Evolutionary conservation across 2,888 invertebrate genomes (phyloP).

Genomic region (Phragmatobia fuliginosa): DNA sequence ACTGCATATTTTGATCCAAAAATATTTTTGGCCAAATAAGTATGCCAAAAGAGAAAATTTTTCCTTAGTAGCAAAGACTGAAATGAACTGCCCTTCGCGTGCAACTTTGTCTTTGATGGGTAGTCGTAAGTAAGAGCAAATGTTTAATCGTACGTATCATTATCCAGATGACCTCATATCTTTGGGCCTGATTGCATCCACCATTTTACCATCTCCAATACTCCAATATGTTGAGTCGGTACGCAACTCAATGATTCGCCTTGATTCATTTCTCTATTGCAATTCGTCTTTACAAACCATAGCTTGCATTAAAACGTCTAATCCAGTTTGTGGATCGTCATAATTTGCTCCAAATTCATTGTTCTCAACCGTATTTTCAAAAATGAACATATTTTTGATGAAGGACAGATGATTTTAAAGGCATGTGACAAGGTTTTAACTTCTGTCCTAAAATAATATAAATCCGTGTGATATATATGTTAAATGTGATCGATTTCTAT

Average conservation of each 20-base stretch:
- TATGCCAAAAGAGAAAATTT: conserved; percentile 75
- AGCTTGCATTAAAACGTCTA: conserved; percentile 95
- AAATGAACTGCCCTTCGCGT: conserved; percentile 89
- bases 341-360: conserved; percentile 80
- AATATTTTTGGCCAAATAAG: conserved; percentile 86
- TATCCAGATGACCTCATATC: conserved; percentile 89
- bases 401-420: conserved; percentile 91
- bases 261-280: conserved; percentile 91
- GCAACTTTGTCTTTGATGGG: conserved; percentile 90
- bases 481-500: too few relatives aligned
- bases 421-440: conserved; percentile 59
- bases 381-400: conserved; percentile 76
- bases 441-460: conserved; percentile 65
- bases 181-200: conserved; percentile 89
- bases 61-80: conserved; percentile 91
- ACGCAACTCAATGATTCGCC: conserved; percentile 91
- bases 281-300: conserved; percentile 90
- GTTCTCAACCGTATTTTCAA: conserved; percentile 19
- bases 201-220: conserved; percentile 93
- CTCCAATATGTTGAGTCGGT: conserved; percentile 93
- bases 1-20: conserved; percentile 89
- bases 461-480: too few relatives aligned
- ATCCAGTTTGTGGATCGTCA: conserved; percentile 93
- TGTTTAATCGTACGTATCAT: conserved; percentile 78
- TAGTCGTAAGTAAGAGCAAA: conserved; percentile 88